Conservation (phyloP, 2,797 vertebrate genomes). For the Serranus cabrilla region DNA sequence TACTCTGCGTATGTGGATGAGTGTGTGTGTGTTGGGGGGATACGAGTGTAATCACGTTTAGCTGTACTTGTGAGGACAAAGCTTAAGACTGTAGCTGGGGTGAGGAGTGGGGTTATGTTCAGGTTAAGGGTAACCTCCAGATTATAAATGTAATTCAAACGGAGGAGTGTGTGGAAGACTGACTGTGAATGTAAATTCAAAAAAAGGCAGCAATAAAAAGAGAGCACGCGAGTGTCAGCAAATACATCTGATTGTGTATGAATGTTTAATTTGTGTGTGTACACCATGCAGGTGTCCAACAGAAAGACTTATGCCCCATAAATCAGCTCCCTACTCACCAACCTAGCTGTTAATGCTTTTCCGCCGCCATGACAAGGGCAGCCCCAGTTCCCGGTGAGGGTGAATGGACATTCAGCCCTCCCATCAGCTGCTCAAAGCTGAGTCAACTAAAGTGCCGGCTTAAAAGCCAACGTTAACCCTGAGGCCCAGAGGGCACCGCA, state of each 20-base stretch:
- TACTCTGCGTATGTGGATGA: slow-evolving; percentile 33
- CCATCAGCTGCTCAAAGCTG: slow-evolving; percentile 40
- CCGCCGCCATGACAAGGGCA: slow-evolving; percentile 4
- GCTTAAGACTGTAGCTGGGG: slow-evolving; percentile 15
- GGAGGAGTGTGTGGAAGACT: not conserved
- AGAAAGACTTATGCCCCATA: not conserved
- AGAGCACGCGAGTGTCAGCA: not conserved
- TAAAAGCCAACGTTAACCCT: slow-evolving; percentile 47
- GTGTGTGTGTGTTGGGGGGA: not conserved
- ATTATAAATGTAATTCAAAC: slow-evolving; percentile 12
- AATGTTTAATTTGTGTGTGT: not conserved
- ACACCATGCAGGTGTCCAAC: not conserved
- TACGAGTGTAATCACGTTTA: slow-evolving; percentile 6
- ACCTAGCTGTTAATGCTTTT: not conserved
- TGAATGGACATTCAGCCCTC: slow-evolving; percentile 19
- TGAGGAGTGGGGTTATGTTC: slow-evolving; percentile 27
- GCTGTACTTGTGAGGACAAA: slow-evolving; percentile 32
- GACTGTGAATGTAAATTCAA: not conserved
- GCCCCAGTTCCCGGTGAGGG: slow-evolving; percentile 12
- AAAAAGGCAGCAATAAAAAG: slow-evolving; percentile 7
- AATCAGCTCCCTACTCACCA: not conserved
- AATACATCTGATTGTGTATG: not conserved
- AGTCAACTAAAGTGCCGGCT: slow-evolving; percentile 43
- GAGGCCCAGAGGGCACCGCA: slow-evolving; percentile 17
- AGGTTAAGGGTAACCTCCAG: slow-evolving; percentile 19